Conservation (phyloP, 2,888 invertebrate species). For the Neria commutata region DNA sequence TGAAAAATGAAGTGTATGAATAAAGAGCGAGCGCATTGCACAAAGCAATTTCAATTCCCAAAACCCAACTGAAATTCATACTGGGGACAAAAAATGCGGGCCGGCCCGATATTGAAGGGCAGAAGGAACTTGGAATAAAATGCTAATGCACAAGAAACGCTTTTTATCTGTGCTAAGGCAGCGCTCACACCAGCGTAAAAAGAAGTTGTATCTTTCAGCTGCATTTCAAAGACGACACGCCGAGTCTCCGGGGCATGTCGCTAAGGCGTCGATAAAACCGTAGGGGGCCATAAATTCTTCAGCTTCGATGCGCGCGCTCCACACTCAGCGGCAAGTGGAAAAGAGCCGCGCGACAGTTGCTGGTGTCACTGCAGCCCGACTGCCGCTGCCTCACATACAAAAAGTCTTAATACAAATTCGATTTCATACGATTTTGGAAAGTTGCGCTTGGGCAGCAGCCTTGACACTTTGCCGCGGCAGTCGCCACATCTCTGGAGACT, state of each 20-base stretch:
- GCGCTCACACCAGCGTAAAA: background rate
- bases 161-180: slow-evolving; percentile 34
- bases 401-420: background rate
- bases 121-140: too few relatives aligned
- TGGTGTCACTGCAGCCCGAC: background rate
- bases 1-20: slow-evolving; percentile 44
- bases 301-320: too few relatives aligned
- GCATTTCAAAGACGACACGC: slow-evolving; percentile 43
- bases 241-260: slow-evolving; percentile 12
- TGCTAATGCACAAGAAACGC: too few relatives aligned
- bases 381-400: background rate
- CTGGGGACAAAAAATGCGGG: too few relatives aligned
- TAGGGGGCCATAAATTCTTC: slow-evolving; percentile 53
- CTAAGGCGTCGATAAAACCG: slow-evolving; percentile 57
- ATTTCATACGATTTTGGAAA: background rate
- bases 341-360: background rate
- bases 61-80: too few relatives aligned
- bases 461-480: too few relatives aligned
- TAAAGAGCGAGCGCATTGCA: slow-evolving; percentile 47
- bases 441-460: too few relatives aligned
- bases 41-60: slow-evolving; percentile 23
- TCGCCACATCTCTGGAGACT: background rate
- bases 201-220: slow-evolving; percentile 37
- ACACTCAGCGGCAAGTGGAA: too few relatives aligned
- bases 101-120: too few relatives aligned